Evolutionary conservation across 2,888 invertebrate species (phyloP), one percentile per base, ranked within the genome.

Genomic region (Mesodorylaimus sp.): DNA sequence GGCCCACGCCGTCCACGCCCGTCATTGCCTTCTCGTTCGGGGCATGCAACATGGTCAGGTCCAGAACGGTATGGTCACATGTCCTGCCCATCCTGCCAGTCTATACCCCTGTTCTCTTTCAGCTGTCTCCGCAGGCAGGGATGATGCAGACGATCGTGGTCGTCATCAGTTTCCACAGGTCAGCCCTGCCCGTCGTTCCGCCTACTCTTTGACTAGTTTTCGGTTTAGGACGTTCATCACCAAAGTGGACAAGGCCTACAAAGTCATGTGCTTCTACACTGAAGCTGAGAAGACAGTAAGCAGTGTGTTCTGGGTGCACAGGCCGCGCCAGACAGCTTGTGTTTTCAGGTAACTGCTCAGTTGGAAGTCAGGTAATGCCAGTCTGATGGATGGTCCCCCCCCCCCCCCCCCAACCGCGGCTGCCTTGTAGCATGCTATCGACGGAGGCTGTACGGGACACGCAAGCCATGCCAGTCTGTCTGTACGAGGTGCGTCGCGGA

Each of bases 121-220:
- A 52, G 52, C 23, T 47, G 21, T 2, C 41, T 10, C 52, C 52
- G 5, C 41, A 28, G 27, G 42, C 36, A 19, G 52, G 52, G 37
- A 50, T 52, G 52, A 52, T 49, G 49, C 52, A 52, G 26, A 46
- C 52, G 1, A 28, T 52, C 2, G 52, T 52, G 13, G 43, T 47
- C 1, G 32, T 52, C 32, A 50, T 52, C 24, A 50, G 50, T 29
- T 52, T 52, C 24, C 52, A 52, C 26, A 43, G 27, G 41, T 39
- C 10, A n/a, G n/a, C n/a, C n/a, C n/a, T n/a, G n/a, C n/a, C n/a
- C n/a, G n/a, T n/a, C n/a, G n/a, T n/a, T n/a, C n/a, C n/a, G n/a
- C n/a, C n/a, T 39, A 13, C 7, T 39, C 10, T 39, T 16, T 7
- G 7, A 39, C 21, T 7, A 21, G 7, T 7, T 39, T 7, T 13